Percentiles rank a stretch among this genome's conserved stretches.
Evolutionary conservation across 2,888 invertebrate genomes (phyloP).

Genomic region (Galeruca laticollis): DNA sequence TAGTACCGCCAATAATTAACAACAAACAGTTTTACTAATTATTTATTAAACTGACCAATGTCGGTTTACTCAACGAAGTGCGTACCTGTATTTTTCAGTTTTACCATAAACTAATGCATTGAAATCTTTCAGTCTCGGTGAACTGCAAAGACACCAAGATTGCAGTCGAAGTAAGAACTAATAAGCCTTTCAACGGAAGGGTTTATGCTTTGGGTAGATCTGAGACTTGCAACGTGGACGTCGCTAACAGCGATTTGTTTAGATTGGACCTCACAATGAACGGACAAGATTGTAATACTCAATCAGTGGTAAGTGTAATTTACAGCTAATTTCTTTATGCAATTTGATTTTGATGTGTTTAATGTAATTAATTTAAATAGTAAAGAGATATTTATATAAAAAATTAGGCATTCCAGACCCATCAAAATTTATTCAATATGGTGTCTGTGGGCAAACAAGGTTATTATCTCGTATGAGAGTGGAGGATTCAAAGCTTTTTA

Average conservation of each 20-base stretch:
- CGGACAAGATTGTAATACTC: slow-evolving; percentile 95
- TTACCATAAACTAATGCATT: slow-evolving; percentile 11
- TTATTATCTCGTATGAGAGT: too few relatives aligned
- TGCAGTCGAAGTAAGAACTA: slow-evolving; percentile 91
- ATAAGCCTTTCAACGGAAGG: slow-evolving; percentile 94
- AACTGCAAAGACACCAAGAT: slow-evolving; percentile 95
- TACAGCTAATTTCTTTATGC: not conserved
- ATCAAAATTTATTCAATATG: too few relatives aligned
- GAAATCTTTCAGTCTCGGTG: slow-evolving; percentile 79
- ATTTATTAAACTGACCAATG: too few relatives aligned
- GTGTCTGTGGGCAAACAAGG: too few relatives aligned
- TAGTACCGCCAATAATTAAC: too few relatives aligned
- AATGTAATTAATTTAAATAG: too few relatives aligned
- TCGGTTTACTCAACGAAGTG: too few relatives aligned
- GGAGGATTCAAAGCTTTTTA: too few relatives aligned
- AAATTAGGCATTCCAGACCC: not conserved
- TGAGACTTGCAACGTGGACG: slow-evolving; percentile 95
- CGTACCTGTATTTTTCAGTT: not conserved
- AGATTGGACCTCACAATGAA: slow-evolving; percentile 92
- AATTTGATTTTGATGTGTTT: not conserved
- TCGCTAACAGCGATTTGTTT: slow-evolving; percentile 92
- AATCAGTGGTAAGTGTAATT: slow-evolving; percentile 83
- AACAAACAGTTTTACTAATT: too few relatives aligned
- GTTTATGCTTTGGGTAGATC: slow-evolving; percentile 94
- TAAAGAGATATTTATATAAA: not conserved